Evolutionary conservation across 1,140 invertebrate species (phyloP), one percentile per base, ranked within the genome.

Genomic region (Sminthurides bifidus): DNA sequence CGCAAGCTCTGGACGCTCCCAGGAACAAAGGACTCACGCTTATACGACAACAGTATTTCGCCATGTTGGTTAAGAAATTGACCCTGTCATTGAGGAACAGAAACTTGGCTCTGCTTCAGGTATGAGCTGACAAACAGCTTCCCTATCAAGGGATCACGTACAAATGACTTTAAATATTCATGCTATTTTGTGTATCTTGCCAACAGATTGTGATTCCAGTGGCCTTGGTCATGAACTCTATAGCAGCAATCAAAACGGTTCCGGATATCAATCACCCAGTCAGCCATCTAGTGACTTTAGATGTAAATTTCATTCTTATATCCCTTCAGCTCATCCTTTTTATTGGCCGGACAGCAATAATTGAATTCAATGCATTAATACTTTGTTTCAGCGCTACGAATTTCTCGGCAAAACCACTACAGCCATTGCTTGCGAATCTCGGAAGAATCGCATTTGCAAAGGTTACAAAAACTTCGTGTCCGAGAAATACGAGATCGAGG

Each of bases 51-150:
- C 72, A 74, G 54, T 70, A 73, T 49, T 57, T 59, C 38, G 72
- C 69, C 31, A 70, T 75, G 67, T 66, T 74, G 26, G 35, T 70
- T 1, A 75, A 75, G 53, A 64, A 71, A 50, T 58, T 69, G 21
- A 64, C 71, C 6, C 69, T 74, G 55, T 69, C 70, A 14, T 46
- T 64, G 6, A 59, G 73, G 23, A 74, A 73, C 61, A 26, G 54
- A 27, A 27, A 21, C 15, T 26, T 56, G 10, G 23, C 55, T 1
- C 17, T 68, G 5, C 60, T 68, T 10, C 70, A 74, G 60, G 56
- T 74, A 10, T 40, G 66, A 8, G 21, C 8, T 43, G 21, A 43
- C 6, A 8, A 19, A 10, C 40, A 12, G 21, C 8, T 8, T n/a
- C 17, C 17, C 19, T 21, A 19, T 43, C 19, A 14, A 12, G 8